phyloP scores from a whole-genome alignment of 2,797 vertebrate genomes.

The Pipistrellus pygmaeus region DNA sequence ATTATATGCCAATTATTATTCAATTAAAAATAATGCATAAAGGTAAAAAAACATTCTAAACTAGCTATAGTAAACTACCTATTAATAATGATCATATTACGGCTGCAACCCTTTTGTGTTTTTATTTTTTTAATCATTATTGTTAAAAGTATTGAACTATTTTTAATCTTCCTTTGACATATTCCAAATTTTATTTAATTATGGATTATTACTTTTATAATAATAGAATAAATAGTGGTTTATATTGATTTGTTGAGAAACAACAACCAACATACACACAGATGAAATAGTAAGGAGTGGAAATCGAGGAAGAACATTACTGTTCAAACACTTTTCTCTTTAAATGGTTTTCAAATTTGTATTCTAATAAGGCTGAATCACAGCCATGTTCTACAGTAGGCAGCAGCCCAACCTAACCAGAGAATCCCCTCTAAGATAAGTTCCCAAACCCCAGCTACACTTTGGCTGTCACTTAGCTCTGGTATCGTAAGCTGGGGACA shows the following conservation, averaged over 20 bases:
- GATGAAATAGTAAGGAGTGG: background rate
- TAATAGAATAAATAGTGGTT: background rate
- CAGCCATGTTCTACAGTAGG: background rate
- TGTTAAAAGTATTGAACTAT: no score
- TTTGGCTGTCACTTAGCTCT: background rate
- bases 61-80: background rate
- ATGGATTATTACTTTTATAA: conserved; percentile 48
- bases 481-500: background rate
- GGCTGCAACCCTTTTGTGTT: background rate
- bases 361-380: conserved; percentile 50
- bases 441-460: background rate
- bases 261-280: background rate
- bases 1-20: background rate
- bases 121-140: background rate
- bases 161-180: background rate
- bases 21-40: background rate
- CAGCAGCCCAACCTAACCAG: background rate
- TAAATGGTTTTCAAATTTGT: background rate
- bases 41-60: background rate
- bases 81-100: background rate
- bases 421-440: conserved; percentile 34
- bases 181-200: conserved; percentile 45
- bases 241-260: conserved; percentile 35
- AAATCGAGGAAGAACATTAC: background rate
- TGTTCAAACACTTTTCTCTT: background rate